Conservation (phyloP, 2,888 invertebrate genomes). For the Alentia gelatinosa region DNA sequence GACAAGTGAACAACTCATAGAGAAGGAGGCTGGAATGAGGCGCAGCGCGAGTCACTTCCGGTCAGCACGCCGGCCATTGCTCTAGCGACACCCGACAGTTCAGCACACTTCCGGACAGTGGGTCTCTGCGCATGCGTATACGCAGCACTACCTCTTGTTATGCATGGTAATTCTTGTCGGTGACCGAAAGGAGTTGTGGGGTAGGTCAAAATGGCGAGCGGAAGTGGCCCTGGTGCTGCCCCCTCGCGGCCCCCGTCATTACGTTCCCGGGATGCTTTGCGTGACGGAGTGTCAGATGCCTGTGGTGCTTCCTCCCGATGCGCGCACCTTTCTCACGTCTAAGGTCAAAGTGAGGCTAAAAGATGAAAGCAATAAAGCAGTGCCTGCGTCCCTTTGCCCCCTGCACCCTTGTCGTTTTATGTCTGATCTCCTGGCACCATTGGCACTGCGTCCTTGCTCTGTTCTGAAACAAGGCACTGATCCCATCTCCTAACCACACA, state of each 20-base stretch:
- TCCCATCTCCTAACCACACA: no score
- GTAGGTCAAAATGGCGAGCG: not conserved
- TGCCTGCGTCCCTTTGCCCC: not conserved
- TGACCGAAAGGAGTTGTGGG: not conserved
- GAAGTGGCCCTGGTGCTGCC: slow-evolving; percentile 10
- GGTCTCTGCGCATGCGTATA: not conserved
- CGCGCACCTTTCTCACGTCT: not conserved
- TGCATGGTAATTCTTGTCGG: not conserved
- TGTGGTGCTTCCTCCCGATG: not conserved
- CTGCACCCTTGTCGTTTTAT: not conserved
- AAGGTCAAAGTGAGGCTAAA: slow-evolving; percentile 1
- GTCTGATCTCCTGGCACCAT: not conserved
- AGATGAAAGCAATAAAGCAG: not conserved
- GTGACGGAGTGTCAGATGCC: not conserved
- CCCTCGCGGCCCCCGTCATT: not conserved
- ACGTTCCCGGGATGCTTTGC: slow-evolving; percentile 12
- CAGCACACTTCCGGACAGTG: not conserved
- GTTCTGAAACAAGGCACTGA: not conserved
- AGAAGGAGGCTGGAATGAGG: not conserved
- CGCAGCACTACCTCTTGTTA: not conserved
- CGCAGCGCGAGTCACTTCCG: not conserved
- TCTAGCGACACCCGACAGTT: not conserved
- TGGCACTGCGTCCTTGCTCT: not conserved
- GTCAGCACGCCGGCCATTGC: not conserved
- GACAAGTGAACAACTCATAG: no score